Percentiles rank a stretch among this genome's conserved stretches.
Evolutionary conservation across 2,888 invertebrate genomes (phyloP).

Genomic region (Zonitis immaculata): DNA sequence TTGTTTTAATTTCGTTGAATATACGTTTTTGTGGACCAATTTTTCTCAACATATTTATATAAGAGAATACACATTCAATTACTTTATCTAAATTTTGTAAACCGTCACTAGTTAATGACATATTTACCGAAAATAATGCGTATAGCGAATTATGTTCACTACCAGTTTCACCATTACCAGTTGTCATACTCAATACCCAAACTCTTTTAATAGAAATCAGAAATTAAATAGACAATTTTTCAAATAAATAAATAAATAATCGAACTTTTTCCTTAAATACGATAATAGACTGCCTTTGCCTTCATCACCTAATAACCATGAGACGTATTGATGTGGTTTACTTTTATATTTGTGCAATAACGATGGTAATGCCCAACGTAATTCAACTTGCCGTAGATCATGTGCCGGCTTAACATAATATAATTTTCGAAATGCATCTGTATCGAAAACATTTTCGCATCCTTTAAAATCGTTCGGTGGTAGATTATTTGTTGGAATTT

Average conservation of each 20-base stretch:
- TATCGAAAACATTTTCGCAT: slow-evolving; percentile 56
- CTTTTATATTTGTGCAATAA: slow-evolving; percentile 62
- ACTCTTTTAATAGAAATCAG: slow-evolving; percentile 55
- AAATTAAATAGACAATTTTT: no score
- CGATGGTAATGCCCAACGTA: slow-evolving; percentile 64
- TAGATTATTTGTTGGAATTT: slow-evolving; percentile 63
- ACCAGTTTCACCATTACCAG: slow-evolving; percentile 69
- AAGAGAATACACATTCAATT: slow-evolving; percentile 72
- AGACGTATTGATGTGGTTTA: slow-evolving; percentile 73
- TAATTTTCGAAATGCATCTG: slow-evolving; percentile 60
- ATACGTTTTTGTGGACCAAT: slow-evolving; percentile 65
- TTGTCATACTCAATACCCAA: slow-evolving; percentile 69
- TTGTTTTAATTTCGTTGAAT: slow-evolving; percentile 67
- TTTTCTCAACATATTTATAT: slow-evolving; percentile 65
- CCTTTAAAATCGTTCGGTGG: slow-evolving; percentile 58
- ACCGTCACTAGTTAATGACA: slow-evolving; percentile 76
- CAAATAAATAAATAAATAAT: slow-evolving; percentile 1
- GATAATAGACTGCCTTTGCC: slow-evolving; percentile 79
- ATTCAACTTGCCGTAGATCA: slow-evolving; percentile 62
- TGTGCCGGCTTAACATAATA: slow-evolving; percentile 73
- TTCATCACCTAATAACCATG: slow-evolving; percentile 79
- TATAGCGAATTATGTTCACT: slow-evolving; percentile 76
- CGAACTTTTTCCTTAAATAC: slow-evolving; percentile 65
- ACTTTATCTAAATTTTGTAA: slow-evolving; percentile 67
- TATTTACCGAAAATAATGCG: slow-evolving; percentile 66